Evolutionary conservation across 2,113 vertebrate genomes (phyloP).

Genomic region (Picathartes gymnocephalus): DNA sequence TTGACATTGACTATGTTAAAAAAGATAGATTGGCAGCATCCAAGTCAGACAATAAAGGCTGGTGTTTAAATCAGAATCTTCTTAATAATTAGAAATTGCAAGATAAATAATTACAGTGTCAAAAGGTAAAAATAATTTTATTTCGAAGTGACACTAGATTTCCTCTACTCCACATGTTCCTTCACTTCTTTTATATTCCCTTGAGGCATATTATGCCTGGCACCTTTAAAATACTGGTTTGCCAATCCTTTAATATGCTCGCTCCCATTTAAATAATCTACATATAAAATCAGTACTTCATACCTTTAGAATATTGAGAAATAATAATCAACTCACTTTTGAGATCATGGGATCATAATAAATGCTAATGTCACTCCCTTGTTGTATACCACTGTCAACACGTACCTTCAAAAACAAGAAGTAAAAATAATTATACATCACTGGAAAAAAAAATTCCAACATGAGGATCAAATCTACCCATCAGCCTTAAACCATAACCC

Average conservation of each 20-base stretch:
- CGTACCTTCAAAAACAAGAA: slow-evolving; percentile 80
- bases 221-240: not conserved
- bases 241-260: not conserved
- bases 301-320: not conserved
- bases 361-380: slow-evolving; percentile 99
- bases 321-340: slow-evolving; percentile 81
- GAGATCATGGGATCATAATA: slow-evolving; percentile 99
- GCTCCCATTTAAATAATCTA: not conserved
- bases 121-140: not conserved
- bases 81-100: not conserved
- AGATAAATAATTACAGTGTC: not conserved
- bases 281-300: not conserved
- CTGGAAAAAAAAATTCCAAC: not conserved
- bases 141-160: not conserved
- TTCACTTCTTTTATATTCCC: not conserved
- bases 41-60: not conserved
- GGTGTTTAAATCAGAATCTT: not conserved
- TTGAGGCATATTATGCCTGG: not conserved
- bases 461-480: not conserved
- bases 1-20: not conserved
- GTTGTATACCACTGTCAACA: slow-evolving; percentile 94
- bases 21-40: not conserved
- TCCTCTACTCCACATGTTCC: not conserved
- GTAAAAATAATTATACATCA: not conserved
- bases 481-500: not conserved